A percentile compares a stretch with the other conserved stretches of the same genome.
Evolutionary conservation across 2,113 vertebrate genomes (phyloP).

Genomic region (Brachyistius frenatus): DNA sequence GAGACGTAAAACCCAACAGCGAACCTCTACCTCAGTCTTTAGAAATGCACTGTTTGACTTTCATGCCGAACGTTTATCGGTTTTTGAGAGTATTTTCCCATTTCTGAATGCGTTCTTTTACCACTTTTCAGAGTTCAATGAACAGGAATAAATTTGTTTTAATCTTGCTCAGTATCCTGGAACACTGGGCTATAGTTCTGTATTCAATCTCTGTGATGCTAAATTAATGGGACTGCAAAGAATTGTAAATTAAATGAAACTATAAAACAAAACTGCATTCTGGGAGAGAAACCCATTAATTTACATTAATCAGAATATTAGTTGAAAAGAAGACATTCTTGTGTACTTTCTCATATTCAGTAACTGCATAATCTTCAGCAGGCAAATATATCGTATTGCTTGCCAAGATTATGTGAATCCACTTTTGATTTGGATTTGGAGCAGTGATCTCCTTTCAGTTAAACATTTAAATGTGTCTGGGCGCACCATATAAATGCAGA

Average conservation of each 20-base stretch:
- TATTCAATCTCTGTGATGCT: constrained; percentile 16
- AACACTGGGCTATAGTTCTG: constrained; percentile 14
- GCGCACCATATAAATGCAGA: background rate
- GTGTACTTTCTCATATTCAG: constrained; percentile 2
- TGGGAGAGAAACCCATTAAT: constrained; percentile 22
- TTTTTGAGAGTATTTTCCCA: constrained; percentile 29
- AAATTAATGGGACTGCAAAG: constrained; percentile 19
- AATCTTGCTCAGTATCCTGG: constrained; percentile 15
- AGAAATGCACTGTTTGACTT: constrained; percentile 37
- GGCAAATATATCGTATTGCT: background rate
- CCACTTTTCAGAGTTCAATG: constrained; percentile 42
- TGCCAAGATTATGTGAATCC: background rate
- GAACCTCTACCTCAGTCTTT: constrained; percentile 26
- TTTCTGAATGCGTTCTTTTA: constrained; percentile 26
- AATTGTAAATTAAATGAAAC: constrained; percentile 12
- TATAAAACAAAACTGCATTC: constrained; percentile 36
- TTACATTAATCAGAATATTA: constrained; percentile 28
- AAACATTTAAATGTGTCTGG: too few species aligned
- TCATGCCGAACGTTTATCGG: constrained; percentile 10
- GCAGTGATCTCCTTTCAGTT: constrained; percentile 3
- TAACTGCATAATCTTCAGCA: constrained; percentile 11
- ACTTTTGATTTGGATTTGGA: constrained; percentile 25
- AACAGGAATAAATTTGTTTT: constrained; percentile 36
- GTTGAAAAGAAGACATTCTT: background rate
- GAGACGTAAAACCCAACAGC: background rate